phyloP scores from a whole-genome alignment of 2,797 vertebrate species.

The Onychomys arenicola region DNA sequence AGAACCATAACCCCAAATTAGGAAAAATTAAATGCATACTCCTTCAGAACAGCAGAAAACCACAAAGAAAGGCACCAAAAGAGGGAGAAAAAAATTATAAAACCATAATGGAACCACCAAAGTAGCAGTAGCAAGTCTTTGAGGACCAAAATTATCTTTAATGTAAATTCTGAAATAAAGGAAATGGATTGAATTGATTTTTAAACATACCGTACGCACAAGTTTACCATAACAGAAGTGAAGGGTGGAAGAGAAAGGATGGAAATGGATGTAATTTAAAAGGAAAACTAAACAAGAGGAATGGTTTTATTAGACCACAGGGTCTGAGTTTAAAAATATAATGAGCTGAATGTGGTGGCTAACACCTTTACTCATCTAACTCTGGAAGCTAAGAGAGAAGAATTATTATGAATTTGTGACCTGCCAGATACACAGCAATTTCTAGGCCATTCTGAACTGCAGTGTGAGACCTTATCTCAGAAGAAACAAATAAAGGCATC shows the following conservation, averaged over 20 bases:
- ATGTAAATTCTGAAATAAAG: background rate
- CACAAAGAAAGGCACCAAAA: background rate
- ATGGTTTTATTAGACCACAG: background rate
- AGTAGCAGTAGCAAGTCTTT: background rate
- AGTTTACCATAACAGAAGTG: background rate
- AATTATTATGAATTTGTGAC: background rate
- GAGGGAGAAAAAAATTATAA: background rate
- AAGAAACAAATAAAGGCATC: background rate
- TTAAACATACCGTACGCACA: background rate
- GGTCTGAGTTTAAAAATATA: background rate
- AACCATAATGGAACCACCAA: background rate
- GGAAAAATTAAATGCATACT: background rate
- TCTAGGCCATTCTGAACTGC: background rate
- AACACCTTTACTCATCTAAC: background rate
- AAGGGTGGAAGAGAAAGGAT: background rate
- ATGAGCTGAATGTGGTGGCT: background rate
- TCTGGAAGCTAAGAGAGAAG: background rate
- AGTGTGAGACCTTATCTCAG: background rate
- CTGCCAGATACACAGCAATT: background rate
- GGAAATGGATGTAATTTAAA: background rate
- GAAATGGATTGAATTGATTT: background rate
- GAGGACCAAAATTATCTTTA: background rate
- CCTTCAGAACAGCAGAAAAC: background rate
- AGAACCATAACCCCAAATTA: background rate
- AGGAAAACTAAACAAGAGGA: background rate